phyloP scores from a whole-genome alignment of 2,797 vertebrate genomes.

The Eutrigla gurnardus region DNA sequence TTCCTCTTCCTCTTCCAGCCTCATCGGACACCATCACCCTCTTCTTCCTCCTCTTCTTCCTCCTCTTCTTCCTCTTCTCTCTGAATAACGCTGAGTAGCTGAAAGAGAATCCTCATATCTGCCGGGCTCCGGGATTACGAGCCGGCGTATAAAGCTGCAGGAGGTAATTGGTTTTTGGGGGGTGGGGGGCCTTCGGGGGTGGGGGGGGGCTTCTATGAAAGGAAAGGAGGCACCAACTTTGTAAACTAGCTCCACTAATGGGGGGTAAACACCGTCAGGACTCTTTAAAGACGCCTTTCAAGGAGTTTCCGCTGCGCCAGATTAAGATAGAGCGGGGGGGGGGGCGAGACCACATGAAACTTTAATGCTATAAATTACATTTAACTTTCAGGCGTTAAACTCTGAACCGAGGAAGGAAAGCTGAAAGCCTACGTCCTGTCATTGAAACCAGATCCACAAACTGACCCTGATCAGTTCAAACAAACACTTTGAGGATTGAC shows the following conservation, averaged over 20 bases:
- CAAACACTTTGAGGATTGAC: no score
- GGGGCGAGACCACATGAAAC: conserved; percentile 23
- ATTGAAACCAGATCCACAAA: no score
- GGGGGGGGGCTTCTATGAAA: conserved; percentile 23
- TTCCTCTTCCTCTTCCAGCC: conserved; percentile 37
- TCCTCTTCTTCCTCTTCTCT: conserved; percentile 28
- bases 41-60: conserved; percentile 16
- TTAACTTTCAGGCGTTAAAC: conserved; percentile 29
- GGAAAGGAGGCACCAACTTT: conserved; percentile 49
- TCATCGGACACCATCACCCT: conserved; percentile 42
- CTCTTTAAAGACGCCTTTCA: conserved; percentile 31
- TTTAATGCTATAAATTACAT: conserved; percentile 55
- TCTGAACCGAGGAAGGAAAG: background rate
- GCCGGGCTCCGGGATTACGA: conserved; percentile 58
- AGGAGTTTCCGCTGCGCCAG: conserved; percentile 20
- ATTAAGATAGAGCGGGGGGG: conserved; percentile 36
- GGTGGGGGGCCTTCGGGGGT: conserved; percentile 10
- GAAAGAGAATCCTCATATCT: conserved; percentile 55
- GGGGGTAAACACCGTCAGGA: conserved; percentile 42
- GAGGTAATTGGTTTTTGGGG: conserved; percentile 65
- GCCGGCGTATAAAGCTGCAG: conserved; percentile 48
- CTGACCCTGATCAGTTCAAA: no score
- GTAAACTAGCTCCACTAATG: conserved; percentile 49
- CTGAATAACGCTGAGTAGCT: conserved; percentile 56
- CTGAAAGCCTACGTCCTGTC: no score